Conservation (phyloP, 2,888 invertebrate genomes). For the Epirrhoe tristata region DNA sequence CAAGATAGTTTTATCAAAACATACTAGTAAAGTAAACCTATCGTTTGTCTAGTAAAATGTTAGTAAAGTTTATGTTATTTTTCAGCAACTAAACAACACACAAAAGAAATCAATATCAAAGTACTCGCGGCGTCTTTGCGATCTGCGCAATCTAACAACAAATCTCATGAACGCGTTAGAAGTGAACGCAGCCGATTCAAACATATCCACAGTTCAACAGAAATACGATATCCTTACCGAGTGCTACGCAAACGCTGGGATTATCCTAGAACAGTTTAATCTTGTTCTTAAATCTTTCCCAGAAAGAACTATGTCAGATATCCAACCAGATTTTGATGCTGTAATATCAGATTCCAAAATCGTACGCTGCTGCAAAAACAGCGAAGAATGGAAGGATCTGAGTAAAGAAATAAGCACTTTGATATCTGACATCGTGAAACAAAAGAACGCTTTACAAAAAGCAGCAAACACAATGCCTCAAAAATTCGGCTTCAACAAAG, state of each 20-base stretch:
- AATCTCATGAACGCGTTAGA: conserved; percentile 68
- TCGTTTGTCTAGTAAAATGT: no score
- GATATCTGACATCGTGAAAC: conserved; percentile 65
- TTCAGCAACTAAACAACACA: conserved; percentile 86
- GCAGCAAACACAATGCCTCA: conserved; percentile 61
- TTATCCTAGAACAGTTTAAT: conserved; percentile 88
- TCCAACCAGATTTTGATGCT: conserved; percentile 70
- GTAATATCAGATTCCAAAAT: conserved; percentile 70
- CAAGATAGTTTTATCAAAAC: no score
- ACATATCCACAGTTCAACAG: conserved; percentile 64
- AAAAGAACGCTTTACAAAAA: conserved; percentile 69
- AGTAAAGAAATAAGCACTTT: conserved; percentile 66
- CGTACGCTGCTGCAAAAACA: conserved; percentile 70
- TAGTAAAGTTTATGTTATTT: conserved; percentile 29
- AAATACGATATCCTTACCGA: conserved; percentile 74
- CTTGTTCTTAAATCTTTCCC: conserved; percentile 86
- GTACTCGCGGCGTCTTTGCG: conserved; percentile 84
- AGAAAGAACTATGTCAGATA: conserved; percentile 56
- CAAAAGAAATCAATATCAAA: conserved; percentile 88
- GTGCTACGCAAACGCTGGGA: conserved; percentile 78
- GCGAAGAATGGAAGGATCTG: conserved; percentile 70
- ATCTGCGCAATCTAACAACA: conserved; percentile 81
- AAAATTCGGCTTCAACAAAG: conserved; percentile 54
- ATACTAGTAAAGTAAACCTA: no score
- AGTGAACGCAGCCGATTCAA: conserved; percentile 57